These are phyloP conservation scores for Achatina immaculata DNA, from an alignment of 1,140 invertebrate species.

Conservation along the genomic window DNA sequence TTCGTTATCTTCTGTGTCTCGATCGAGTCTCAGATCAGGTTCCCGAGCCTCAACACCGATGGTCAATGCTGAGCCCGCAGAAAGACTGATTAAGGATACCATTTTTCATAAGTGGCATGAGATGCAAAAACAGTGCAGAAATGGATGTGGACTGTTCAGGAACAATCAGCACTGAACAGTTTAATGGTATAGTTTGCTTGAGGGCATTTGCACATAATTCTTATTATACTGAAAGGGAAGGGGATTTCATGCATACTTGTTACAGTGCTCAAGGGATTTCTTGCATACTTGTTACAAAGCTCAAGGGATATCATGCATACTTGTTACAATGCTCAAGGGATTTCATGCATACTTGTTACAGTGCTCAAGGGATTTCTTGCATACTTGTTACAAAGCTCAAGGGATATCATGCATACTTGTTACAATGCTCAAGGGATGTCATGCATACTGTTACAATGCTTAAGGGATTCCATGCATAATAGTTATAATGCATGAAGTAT, in stretches of 20 bases:
- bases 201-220: not conserved
- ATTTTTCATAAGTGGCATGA: slow-evolving; percentile 64
- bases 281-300: too few relatives aligned
- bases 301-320: too few relatives aligned
- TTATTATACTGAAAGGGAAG: not conserved
- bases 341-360: too few relatives aligned
- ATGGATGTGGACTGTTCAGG: slow-evolving; percentile 59
- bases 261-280: too few relatives aligned
- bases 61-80: slow-evolving; percentile 63
- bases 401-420: too few relatives aligned
- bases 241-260: not conserved
- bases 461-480: not conserved
- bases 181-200: slow-evolving; percentile 49
- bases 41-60: slow-evolving; percentile 57
- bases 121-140: slow-evolving; percentile 62
- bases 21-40: slow-evolving; percentile 44
- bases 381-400: too few relatives aligned
- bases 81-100: slow-evolving; percentile 55
- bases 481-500: too few relatives aligned
- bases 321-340: too few relatives aligned
- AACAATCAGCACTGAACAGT: slow-evolving; percentile 53
- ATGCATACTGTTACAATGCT: not conserved
- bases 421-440: not conserved
- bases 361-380: too few relatives aligned
- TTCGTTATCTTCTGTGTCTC: slow-evolving; percentile 47